Base-by-base conservation (phyloP, 2,113 vertebrate genomes). In the Clarias magur region DNA sequence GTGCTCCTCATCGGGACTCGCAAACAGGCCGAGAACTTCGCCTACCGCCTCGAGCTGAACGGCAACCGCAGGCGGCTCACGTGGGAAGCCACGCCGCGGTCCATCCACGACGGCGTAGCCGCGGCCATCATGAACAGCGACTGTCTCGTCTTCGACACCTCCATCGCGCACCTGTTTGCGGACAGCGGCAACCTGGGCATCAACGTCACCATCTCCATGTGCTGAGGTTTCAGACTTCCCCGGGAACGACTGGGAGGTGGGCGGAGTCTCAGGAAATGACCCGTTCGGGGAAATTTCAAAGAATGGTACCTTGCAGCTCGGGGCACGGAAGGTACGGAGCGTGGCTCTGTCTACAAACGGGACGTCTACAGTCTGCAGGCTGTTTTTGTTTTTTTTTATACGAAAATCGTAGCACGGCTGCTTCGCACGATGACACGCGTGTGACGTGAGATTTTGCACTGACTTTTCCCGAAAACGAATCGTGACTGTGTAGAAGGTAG, bases 131-230 rank as follows among this genome's bases (percentile, higher is more conserved):
- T 95, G 92, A 95, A 95, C 92, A 95, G 95, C 59, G 95, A 96
- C 93, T 96, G 95, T 83, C 91, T 96, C 86, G 95, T 95, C 68
- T 96, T 96, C 8, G 95, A 96, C 92, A 94, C 94, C 48, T 94
- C 94, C 78, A 93, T 95, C 16, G 95, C 95, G 0, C 94, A 95
- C 81, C 88, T 95, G 63, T 95, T 96, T 21, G 94, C 95, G 0
- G 94, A 95, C 93, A 95, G 94, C 7, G 95, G 95, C 15, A 96
- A 95, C 91, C 88, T 96, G 88, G 95, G 94, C 48, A 95, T 96
- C 90, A 95, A 96, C 30, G 95, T 96, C 72, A 95, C 95, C 88
- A 96, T 96, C 90, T 95, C 95, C 88, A 95, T 95, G 94, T 95
- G 94, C 92, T 95, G 94, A 96, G 76, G 75, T 85, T 57, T 23